Base-by-base conservation (phyloP, 2,797 vertebrate species). In the Moxostoma hubbsi region DNA sequence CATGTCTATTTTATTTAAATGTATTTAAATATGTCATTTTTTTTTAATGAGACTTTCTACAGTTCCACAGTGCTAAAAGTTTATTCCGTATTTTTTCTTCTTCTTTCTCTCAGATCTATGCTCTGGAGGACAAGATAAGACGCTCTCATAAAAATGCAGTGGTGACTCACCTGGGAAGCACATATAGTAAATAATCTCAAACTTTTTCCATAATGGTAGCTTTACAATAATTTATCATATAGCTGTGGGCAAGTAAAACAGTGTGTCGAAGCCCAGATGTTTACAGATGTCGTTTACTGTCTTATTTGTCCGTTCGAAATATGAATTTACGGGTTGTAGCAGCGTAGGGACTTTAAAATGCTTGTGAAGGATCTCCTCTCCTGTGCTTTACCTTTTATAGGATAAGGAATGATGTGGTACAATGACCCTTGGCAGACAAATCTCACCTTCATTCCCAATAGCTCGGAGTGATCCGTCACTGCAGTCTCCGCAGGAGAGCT, bases 61-160 rank as follows among this genome's bases (percentile, higher is more conserved):
- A 24, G 24, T 24, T 24, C 24, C 24, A 59, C 16, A 9, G 57
- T 18, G 10, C 10, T 9, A 5, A 59, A 64, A 8, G 5, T 46
- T n/a, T 46, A 46, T 64, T 24, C 24, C 2, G 4, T 24, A 6
- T 4, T 18, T 6, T 10, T 61, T 9, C 13, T 55, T 80, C 92
- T 87, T 84, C 79, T 87, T 82, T 36, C 24, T 24, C 2, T 84
- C 85, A 99, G 98, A 95, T 99, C 89, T 93, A 97, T 86, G 93
- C 92, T 16, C 92, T 99, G 65, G 96, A 98, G 93, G 97, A 99
- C 91, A 93, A 85, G 81, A 90, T 99, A 81, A 96, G 93, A 90
- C 94, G 87, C 73, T 92, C 94, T 47, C 94, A 96, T 84, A 96
- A 95, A 89, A 95, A 89, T 62, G 86, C 92, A n/a, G 95, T 94